Conservation (phyloP, 2,888 invertebrate genomes). For the Cacoxenus indagator region DNA sequence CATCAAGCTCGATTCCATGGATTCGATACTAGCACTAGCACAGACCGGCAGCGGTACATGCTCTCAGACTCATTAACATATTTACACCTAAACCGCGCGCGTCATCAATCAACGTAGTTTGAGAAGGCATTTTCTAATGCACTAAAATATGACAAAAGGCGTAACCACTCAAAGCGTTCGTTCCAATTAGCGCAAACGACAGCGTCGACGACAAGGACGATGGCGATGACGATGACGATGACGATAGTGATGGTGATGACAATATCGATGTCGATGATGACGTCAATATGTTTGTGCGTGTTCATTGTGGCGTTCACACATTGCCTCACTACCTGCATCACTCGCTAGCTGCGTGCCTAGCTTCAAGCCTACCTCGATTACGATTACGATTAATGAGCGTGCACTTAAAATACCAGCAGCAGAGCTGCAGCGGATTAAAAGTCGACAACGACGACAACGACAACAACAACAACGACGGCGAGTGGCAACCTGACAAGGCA, state of each 20-base stretch:
- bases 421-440: too few species aligned
- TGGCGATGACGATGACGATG: not conserved
- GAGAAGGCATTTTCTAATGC: not conserved
- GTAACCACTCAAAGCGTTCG: slow-evolving; percentile 34
- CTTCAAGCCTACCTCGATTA: slow-evolving; percentile 51
- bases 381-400: slow-evolving; percentile 69
- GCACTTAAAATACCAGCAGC: slow-evolving; percentile 54
- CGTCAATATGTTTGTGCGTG: slow-evolving; percentile 6
- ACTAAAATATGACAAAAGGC: slow-evolving; percentile 47
- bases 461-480: not conserved
- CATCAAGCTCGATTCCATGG: not conserved
- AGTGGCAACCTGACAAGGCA: not conserved
- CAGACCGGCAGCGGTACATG: slow-evolving; percentile 33
- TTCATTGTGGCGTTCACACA: slow-evolving; percentile 24
- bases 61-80: slow-evolving; percentile 56
- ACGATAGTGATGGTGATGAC: not conserved
- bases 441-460: slow-evolving; percentile 52
- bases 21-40: not conserved
- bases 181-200: slow-evolving; percentile 53
- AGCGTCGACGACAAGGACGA: not conserved
- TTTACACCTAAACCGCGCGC: slow-evolving; percentile 53
- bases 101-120: slow-evolving; percentile 2
- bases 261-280: not conserved
- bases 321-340: slow-evolving; percentile 26
- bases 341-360: not conserved